Conservation (phyloP, 1,140 invertebrate genomes). For the Apis florea region DNA sequence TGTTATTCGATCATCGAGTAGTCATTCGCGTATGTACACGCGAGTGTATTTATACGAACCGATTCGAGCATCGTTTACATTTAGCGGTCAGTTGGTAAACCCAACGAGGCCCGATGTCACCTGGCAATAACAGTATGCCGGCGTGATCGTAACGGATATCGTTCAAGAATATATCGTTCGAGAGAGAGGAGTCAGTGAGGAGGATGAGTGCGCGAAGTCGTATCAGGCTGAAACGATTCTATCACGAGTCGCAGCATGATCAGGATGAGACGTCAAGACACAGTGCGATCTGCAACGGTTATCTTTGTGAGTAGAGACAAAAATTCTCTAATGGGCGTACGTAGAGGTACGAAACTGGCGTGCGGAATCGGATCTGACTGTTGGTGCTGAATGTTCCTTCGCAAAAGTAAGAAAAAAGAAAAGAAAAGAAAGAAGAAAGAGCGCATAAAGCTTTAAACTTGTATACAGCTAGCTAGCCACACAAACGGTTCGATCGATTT, state of each 20-base stretch:
- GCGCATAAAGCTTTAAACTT: neutral
- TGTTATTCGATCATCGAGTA: neutral
- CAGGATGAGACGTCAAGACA: no score
- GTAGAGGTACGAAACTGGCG: neutral
- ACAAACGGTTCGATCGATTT: neutral
- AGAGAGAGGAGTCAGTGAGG: neutral
- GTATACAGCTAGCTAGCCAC: neutral
- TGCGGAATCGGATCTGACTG: neutral
- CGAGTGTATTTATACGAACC: neutral
- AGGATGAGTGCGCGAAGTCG: constrained; percentile 21
- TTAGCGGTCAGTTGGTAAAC: constrained; percentile 44
- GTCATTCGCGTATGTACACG: neutral
- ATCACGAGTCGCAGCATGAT: neutral
- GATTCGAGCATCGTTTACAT: constrained; percentile 16
- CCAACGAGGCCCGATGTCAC: constrained; percentile 5
- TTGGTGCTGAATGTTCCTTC: neutral
- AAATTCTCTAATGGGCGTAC: neutral
- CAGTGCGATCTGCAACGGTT: neutral
- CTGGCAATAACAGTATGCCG: constrained; percentile 13
- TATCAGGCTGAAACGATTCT: neutral
- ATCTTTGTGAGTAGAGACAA: constrained; percentile 36
- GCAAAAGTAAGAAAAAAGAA: neutral
- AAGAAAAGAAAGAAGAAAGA: neutral
- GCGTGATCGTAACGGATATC: neutral
- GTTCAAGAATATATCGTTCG: constrained; percentile 1